Base-by-base conservation (phyloP, 2,888 invertebrate genomes). In the Drosophila dives region DNA sequence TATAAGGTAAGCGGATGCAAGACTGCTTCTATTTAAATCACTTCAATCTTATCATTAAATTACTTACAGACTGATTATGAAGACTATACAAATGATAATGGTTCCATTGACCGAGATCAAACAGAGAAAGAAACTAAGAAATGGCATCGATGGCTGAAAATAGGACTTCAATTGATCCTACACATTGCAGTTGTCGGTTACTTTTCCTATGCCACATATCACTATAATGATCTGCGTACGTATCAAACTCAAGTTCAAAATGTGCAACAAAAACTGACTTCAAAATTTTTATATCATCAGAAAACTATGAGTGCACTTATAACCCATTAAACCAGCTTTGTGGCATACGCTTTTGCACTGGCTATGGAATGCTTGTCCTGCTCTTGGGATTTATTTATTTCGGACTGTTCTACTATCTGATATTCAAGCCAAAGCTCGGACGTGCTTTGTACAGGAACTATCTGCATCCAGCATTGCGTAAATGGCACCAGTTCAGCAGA, bases 301-400 rank as follows among this genome's bases (percentile, higher is more conserved):
- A 60, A 7, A 70, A 55, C 0, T 67, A 87, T 40, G 71, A 78
- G 1, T 86, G 84, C 23, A 6, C 20, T 0, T 91, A 10, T 12
- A 55, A 63, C 36, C 8, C 8, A 17, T n/a, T 40, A 0, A 7
- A 3, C 0, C 36, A 73, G 1, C 23, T 81, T 11, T 93, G 93
- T 53, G 85, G 87, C 23, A 91, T 92, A 34, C 89, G 89, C 17
- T 93, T 92, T 64, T 97, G 97, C 88, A 91, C 94, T 59, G 97
- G 97, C 0, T 95, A 96, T 79, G 97, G 97, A 48, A 95, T 97
- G 91, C 93, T 97, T 0, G 92, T 96, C 34, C 93, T 97, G 0
- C 86, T 97, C 0, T 92, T 95, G 1, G 91, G 93, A 20, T 93
- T 96, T 33, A 91, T 94, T 4, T 96, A 96, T 77, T 93, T 94